Conservation (phyloP, 2,797 vertebrate genomes). For the Novumbra hubbsi region DNA sequence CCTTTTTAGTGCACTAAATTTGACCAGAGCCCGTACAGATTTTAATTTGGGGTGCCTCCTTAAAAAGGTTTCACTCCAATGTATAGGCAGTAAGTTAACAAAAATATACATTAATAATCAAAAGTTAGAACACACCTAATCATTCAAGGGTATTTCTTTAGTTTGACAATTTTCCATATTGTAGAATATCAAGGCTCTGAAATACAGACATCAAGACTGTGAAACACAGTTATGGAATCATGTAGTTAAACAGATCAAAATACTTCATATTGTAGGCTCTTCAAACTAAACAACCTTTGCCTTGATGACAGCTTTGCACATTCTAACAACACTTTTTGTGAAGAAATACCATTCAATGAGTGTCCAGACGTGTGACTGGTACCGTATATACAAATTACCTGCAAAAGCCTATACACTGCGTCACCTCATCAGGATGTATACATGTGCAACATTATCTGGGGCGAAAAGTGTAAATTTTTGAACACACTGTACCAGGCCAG, state of each 20-base stretch:
- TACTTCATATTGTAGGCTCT: too few relatives aligned
- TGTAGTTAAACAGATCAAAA: too few relatives aligned
- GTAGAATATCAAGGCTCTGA: background rate
- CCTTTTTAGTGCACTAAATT: too few relatives aligned
- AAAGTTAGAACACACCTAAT: background rate
- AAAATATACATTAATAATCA: background rate
- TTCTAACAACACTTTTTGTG: too few relatives aligned
- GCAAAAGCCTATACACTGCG: slow-evolving; percentile 28
- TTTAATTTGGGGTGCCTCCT: too few relatives aligned
- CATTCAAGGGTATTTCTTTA: background rate
- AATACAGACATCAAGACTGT: background rate
- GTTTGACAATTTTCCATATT: too few relatives aligned
- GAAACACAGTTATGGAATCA: background rate
- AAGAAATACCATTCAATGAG: too few relatives aligned
- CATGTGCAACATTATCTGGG: slow-evolving; percentile 20
- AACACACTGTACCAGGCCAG: slow-evolving; percentile 33
- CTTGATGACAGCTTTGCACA: too few relatives aligned
- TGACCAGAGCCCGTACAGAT: too few relatives aligned
- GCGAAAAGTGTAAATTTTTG: slow-evolving; percentile 39
- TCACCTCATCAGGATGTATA: slow-evolving; percentile 1
- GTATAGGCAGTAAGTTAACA: background rate
- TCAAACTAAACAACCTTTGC: too few relatives aligned
- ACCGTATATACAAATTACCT: slow-evolving; percentile 27
- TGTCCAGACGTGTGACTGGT: too few relatives aligned
- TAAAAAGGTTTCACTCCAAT: slow-evolving; percentile 17